Evolutionary conservation across 2,113 vertebrate species (phyloP).

Genomic region (Rhinolophus ferrumequinum): DNA sequence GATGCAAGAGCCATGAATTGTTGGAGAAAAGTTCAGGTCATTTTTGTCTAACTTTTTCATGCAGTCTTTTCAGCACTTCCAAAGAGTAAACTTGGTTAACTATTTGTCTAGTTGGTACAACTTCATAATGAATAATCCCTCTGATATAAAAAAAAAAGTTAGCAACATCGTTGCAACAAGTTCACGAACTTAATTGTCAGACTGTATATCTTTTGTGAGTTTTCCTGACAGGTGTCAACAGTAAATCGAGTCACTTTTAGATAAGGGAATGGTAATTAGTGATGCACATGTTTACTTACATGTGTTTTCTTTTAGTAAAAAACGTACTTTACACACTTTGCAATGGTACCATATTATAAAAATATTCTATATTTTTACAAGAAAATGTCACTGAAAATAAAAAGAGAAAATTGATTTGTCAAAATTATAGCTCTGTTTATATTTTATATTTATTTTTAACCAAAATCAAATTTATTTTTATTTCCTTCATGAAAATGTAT

Average conservation of each 20-base stretch:
- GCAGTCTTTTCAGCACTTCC: too few relatives aligned
- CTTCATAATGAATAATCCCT: too few relatives aligned
- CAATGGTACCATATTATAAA: neutral
- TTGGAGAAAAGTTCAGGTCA: too few relatives aligned
- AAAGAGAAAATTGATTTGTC: neutral
- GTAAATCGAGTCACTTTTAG: neutral
- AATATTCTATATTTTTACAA: neutral
- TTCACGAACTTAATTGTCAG: too few relatives aligned
- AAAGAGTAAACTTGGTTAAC: too few relatives aligned
- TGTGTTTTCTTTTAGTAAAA: neutral
- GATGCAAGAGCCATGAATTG: too few relatives aligned
- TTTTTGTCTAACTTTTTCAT: too few relatives aligned
- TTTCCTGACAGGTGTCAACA: neutral
- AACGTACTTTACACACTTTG: neutral
- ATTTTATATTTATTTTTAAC: neutral
- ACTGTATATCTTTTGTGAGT: neutral
- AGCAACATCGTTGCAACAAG: too few relatives aligned
- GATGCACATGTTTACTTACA: neutral
- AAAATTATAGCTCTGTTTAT: neutral
- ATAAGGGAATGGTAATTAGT: neutral
- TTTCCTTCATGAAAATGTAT: neutral
- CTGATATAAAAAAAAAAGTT: too few relatives aligned
- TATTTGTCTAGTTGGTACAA: too few relatives aligned
- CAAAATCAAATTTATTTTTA: neutral
- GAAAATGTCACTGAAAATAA: neutral